phyloP scores from a whole-genome alignment of 2,797 vertebrate species.

The Pseudocheirus occidentalis region DNA sequence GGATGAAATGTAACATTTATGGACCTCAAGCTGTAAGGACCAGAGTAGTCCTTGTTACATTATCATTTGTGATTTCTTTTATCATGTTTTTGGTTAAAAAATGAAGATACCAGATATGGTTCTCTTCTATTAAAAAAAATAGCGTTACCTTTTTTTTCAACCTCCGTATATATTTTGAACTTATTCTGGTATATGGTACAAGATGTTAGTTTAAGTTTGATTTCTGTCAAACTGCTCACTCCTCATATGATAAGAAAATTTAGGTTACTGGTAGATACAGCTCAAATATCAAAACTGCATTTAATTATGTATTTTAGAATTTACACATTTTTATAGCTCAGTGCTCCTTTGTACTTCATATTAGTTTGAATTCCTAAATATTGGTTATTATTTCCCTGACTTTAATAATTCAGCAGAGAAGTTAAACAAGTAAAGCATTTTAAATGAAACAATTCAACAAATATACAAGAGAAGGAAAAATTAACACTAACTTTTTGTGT shows the following conservation, averaged over 20 bases:
- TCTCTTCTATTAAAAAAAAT: not conserved
- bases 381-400: not conserved
- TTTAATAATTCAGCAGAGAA: not conserved
- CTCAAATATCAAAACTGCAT: not conserved
- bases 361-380: not conserved
- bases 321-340: not conserved
- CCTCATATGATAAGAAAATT: not conserved
- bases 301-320: not conserved
- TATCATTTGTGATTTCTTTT: not conserved
- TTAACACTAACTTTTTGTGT: not conserved
- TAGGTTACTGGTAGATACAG: not conserved
- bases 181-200: not conserved
- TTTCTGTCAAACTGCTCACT: not conserved
- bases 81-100: not conserved
- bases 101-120: not conserved
- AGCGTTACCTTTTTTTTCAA: not conserved
- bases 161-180: not conserved
- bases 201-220: not conserved
- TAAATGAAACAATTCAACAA: not conserved
- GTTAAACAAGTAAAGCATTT: not conserved
- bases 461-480: not conserved
- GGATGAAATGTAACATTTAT: not conserved
- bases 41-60: not conserved
- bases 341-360: not conserved
- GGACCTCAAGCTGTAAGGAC: not conserved